phyloP scores from a whole-genome alignment of 2,797 vertebrate genomes.

The Lithobates pipiens region DNA sequence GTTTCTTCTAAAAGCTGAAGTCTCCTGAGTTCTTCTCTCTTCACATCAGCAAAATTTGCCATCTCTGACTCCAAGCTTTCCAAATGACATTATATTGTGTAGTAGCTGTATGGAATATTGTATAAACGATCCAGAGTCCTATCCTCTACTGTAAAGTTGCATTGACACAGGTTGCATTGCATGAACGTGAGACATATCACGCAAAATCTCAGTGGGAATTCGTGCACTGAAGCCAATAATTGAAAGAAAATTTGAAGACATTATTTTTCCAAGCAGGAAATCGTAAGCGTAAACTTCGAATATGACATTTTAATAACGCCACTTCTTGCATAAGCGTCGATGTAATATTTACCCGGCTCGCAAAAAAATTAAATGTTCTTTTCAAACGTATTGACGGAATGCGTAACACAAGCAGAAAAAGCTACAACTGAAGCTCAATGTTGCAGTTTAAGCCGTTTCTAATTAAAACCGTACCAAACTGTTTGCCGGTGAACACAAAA shows the following conservation, averaged over 20 bases:
- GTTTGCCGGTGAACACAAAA: background rate
- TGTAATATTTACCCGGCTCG: background rate
- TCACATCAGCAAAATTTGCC: too few species aligned
- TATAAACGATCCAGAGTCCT: too few species aligned
- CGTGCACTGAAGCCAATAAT: constrained; percentile 31
- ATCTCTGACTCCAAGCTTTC: too few species aligned
- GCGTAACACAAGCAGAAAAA: background rate
- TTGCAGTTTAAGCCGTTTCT: background rate
- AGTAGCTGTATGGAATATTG: too few species aligned
- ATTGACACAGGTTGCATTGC: too few species aligned
- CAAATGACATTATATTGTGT: too few species aligned
- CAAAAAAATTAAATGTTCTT: background rate
- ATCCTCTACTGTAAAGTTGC: too few species aligned
- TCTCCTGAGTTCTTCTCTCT: too few species aligned
- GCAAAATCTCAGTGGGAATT: constrained; percentile 7
- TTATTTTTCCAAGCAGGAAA: background rate
- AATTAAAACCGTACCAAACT: background rate
- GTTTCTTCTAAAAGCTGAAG: too few species aligned
- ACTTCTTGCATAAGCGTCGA: background rate
- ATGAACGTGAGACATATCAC: background rate
- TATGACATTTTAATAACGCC: constrained; percentile 9
- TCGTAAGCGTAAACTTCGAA: background rate
- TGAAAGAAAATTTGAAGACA: constrained; percentile 6
- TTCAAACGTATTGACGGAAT: background rate
- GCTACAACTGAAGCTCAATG: background rate